These are phyloP conservation scores for Haliclona indistincta DNA, from an alignment of 37 sponge, comb jelly and placozoan species.

Conservation along the genomic window DNA sequence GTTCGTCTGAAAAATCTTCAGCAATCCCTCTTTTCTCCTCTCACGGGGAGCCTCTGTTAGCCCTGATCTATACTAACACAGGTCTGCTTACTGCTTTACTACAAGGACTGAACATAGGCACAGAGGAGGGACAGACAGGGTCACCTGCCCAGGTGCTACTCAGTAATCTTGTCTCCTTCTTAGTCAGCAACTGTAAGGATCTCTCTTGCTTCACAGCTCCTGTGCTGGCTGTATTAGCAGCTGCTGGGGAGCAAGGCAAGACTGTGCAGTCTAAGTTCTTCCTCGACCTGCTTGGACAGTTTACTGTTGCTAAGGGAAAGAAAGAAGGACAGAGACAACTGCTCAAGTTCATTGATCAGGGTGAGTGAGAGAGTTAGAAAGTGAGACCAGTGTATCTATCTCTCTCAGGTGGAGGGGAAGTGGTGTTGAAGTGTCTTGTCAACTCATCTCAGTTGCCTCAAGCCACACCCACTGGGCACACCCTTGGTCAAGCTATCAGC, in stretches of 20 bases:
- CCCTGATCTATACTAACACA: slow-evolving; percentile 23
- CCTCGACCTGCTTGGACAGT: slow-evolving; percentile 14
- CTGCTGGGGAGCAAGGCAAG: not conserved
- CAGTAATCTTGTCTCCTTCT: slow-evolving; percentile 17
- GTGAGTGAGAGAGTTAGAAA: not conserved
- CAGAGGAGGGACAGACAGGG: no score
- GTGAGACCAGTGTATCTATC: not conserved
- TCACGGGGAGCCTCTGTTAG: not conserved
- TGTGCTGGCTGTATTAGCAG: slow-evolving; percentile 14
- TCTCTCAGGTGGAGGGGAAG: slow-evolving; percentile 35
- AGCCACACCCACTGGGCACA: not conserved
- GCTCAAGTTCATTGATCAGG: slow-evolving; percentile 20
- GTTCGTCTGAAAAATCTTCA: not conserved
- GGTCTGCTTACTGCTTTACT: slow-evolving; percentile 4
- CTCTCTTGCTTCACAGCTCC: slow-evolving; percentile 40
- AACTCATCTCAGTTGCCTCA: not conserved
- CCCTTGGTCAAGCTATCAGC: slow-evolving; percentile 8
- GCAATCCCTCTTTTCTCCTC: not conserved
- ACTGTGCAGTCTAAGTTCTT: slow-evolving; percentile 19
- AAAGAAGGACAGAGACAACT: not conserved
- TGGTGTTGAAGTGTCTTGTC: slow-evolving; percentile 36
- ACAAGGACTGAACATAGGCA: slow-evolving; percentile 23
- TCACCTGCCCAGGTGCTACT: not conserved
- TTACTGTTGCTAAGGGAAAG: not conserved
- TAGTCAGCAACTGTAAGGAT: slow-evolving; percentile 29